Evolutionary conservation across 2,797 vertebrate genomes (phyloP).

Genomic region (Sebastes itinus): DNA sequence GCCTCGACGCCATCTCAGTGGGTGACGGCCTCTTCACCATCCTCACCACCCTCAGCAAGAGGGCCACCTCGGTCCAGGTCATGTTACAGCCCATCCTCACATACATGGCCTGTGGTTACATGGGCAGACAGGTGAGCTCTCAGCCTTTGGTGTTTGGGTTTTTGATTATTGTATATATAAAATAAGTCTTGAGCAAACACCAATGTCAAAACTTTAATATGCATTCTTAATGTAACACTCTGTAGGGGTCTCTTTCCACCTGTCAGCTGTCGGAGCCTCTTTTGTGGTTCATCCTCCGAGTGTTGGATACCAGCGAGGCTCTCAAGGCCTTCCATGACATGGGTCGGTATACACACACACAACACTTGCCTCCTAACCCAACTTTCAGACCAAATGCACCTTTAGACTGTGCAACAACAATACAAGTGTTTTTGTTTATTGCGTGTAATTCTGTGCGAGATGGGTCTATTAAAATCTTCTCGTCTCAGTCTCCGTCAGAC

Average conservation of each 20-base stretch:
- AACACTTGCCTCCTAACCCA: neutral
- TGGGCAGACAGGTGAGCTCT: slow-evolving; percentile 94
- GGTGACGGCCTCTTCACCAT: slow-evolving; percentile 98
- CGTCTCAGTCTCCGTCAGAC: too few relatives aligned
- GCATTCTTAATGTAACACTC: neutral
- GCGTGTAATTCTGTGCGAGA: neutral
- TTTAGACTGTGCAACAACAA: neutral
- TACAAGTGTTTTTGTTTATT: neutral
- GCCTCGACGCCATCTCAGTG: slow-evolving; percentile 97
- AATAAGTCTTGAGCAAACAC: neutral
- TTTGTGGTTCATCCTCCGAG: slow-evolving; percentile 98
- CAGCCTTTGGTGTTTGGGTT: neutral
- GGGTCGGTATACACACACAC: slow-evolving; percentile 80
- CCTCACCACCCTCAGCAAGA: slow-evolving; percentile 97
- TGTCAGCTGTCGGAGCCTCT: slow-evolving; percentile 98
- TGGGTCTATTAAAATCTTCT: neutral
- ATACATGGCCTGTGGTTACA: slow-evolving; percentile 99
- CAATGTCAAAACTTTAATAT: neutral
- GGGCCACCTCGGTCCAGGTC: slow-evolving; percentile 95
- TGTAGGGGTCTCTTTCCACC: slow-evolving; percentile 95
- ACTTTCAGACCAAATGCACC: neutral
- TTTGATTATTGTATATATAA: neutral
- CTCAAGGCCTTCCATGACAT: slow-evolving; percentile 99
- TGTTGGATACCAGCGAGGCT: slow-evolving; percentile 96
- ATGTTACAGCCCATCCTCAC: slow-evolving; percentile 99